A percentile compares a stretch with the other conserved stretches of the same genome.
Conservation (phyloP, 2,113 vertebrate species). For the Phodopus roborovskii region DNA sequence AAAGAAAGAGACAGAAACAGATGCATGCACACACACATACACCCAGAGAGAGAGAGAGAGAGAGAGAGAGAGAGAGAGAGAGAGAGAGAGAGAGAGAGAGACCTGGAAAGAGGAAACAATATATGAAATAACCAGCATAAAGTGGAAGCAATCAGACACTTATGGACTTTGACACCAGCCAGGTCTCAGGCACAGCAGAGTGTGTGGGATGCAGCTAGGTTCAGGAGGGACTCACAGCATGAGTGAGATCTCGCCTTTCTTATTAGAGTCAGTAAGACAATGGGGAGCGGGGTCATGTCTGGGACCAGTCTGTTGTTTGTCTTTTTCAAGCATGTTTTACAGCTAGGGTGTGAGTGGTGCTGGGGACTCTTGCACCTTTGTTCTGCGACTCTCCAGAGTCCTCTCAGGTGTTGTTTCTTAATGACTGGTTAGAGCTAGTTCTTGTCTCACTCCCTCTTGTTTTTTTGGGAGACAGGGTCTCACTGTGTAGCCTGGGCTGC, state of each 20-base stretch:
- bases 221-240: fast-evolving
- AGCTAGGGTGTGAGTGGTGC: not conserved
- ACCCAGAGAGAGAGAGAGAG: not conserved
- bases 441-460: not conserved
- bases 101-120: not conserved
- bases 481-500: not conserved
- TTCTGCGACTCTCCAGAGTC: not conserved
- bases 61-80: not conserved
- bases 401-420: not conserved
- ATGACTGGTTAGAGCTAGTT: not conserved
- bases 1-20: not conserved
- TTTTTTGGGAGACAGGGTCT: not conserved
- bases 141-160: not conserved
- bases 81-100: not conserved
- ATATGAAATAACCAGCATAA: not conserved
- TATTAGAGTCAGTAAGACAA: not conserved
- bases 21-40: not conserved
- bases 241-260: not conserved
- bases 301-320: not conserved
- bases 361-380: not conserved
- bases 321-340: conserved; percentile 11
- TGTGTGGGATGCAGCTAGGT: fast-evolving
- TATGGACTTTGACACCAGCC: not conserved
- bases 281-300: not conserved
- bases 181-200: not conserved